phyloP scores from a whole-genome alignment of 2,888 invertebrate genomes.

The Amphipyra tragopoginis region DNA sequence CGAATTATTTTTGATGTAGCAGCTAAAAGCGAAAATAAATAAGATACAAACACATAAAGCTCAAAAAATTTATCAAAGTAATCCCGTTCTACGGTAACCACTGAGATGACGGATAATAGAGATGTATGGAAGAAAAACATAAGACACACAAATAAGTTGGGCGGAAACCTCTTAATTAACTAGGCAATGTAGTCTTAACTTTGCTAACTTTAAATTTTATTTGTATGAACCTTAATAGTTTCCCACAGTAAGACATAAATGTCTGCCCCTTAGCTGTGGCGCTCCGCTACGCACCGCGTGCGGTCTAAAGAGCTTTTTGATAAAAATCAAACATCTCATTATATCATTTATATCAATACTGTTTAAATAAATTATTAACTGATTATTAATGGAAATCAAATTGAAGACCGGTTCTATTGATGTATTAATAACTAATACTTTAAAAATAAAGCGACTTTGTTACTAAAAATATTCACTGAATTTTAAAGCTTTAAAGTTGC shows the following conservation, averaged over 20 bases:
- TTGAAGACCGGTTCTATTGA: background rate
- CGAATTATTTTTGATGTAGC: no score
- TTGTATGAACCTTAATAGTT: background rate
- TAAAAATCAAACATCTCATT: conserved; percentile 25
- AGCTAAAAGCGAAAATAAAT: no score
- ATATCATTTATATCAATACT: conserved; percentile 20
- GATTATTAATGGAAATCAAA: conserved; percentile 5
- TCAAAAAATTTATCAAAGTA: no score
- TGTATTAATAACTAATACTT: background rate
- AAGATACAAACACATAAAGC: no score
- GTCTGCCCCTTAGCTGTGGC: conserved; percentile 9
- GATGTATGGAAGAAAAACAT: no score
- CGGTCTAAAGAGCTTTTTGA: conserved; percentile 22
- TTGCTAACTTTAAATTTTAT: background rate
- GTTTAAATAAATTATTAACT: conserved; percentile 11
- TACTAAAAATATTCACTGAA: conserved; percentile 4
- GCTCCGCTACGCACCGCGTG: conserved; percentile 22
- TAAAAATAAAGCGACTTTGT: background rate
- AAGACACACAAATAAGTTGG: no score
- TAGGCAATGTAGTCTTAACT: background rate
- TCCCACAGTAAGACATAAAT: conserved; percentile 10
- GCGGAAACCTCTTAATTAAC: background rate
- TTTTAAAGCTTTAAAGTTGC: background rate
- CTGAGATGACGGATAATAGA: no score
- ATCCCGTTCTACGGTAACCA: no score